Conservation (phyloP, 2,888 invertebrate genomes). For the Muscina levida region DNA sequence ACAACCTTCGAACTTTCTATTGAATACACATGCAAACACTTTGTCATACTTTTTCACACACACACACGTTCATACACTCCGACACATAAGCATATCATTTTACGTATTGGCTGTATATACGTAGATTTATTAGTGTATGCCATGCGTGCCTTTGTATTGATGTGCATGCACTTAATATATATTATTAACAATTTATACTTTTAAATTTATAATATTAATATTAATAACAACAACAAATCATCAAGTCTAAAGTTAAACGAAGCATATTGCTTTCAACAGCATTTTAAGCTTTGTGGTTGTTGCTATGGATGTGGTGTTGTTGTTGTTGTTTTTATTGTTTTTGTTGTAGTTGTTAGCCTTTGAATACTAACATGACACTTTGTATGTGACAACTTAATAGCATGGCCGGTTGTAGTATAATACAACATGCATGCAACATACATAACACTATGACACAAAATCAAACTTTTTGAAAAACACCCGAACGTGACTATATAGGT, state of each 20-base stretch:
- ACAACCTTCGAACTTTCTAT: slow-evolving; percentile 1
- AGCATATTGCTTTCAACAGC: slow-evolving; percentile 29
- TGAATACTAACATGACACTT: slow-evolving; percentile 48
- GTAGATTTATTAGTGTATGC: no score
- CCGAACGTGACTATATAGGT: no score
- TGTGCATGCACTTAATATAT: not conserved
- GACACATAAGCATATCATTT: no score
- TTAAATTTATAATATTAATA: slow-evolving; percentile 9
- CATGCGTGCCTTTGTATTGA: not conserved
- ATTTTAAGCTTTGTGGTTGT: slow-evolving; percentile 1
- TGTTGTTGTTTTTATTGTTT: slow-evolving; percentile 35
- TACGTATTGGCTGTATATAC: no score
- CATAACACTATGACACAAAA: no score
- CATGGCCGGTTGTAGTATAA: slow-evolving; percentile 34
- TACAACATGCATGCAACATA: no score
- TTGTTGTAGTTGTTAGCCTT: slow-evolving; percentile 42
- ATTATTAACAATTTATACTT: slow-evolving; percentile 21
- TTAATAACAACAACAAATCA: slow-evolving; percentile 17
- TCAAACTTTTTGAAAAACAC: no score
- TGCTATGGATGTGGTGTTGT: not conserved
- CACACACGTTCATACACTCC: no score
- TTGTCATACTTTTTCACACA: no score
- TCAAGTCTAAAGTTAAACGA: not conserved
- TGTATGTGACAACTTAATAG: slow-evolving; percentile 58
- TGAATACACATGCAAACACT: not conserved